Percentiles rank a stretch among this genome's conserved stretches.
These are phyloP conservation scores for Lycaena phlaeas DNA, from an alignment of 2,888 invertebrate species.

Conservation along the genomic window DNA sequence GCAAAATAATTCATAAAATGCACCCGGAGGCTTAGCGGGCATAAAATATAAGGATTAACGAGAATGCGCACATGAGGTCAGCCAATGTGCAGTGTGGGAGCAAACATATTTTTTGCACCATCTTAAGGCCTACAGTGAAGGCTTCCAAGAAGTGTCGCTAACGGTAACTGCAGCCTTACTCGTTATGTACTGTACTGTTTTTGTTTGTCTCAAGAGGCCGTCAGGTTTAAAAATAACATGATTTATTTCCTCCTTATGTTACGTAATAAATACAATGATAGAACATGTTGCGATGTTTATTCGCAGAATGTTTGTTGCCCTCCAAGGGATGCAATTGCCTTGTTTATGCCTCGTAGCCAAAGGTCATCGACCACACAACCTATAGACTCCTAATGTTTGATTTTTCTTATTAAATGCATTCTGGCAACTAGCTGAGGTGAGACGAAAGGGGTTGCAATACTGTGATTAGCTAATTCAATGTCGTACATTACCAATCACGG, in stretches of 20 bases:
- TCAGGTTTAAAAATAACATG: neutral
- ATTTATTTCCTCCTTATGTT: conserved; percentile 1
- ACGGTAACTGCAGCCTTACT: conserved; percentile 16
- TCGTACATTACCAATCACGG: no score
- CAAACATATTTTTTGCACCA: conserved; percentile 21
- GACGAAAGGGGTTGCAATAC: no score
- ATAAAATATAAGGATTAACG: conserved; percentile 20
- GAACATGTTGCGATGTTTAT: neutral
- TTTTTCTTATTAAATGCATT: no score
- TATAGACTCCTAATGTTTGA: no score
- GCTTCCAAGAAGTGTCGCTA: conserved; percentile 36
- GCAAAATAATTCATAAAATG: no score
- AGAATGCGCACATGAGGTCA: conserved; percentile 22
- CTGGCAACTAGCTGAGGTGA: no score
- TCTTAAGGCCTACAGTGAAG: conserved; percentile 14
- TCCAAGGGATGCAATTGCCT: no score
- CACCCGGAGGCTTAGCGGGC: no score
- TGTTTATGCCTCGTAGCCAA: no score
- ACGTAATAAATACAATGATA: neutral
- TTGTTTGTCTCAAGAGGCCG: conserved; percentile 4
- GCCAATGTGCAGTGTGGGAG: conserved; percentile 22
- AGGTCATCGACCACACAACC: no score
- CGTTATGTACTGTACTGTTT: conserved; percentile 9
- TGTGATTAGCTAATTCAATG: no score
- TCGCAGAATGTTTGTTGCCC: no score